Percentiles rank a stretch among this genome's conserved stretches.
Evolutionary conservation across 2,888 invertebrate genomes (phyloP).

Genomic region (Arenicola marina): DNA sequence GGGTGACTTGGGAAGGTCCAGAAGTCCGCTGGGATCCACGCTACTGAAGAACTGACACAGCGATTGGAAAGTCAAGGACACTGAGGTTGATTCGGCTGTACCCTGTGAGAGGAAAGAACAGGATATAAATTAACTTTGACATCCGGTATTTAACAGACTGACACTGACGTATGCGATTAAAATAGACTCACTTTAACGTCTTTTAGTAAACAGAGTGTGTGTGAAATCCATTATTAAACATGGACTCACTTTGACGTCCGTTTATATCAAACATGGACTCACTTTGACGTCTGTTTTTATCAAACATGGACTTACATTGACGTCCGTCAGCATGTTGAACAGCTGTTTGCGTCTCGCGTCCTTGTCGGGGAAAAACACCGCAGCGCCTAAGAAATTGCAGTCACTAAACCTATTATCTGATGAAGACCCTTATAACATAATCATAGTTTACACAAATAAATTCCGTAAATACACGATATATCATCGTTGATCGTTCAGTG

Average conservation of each 20-base stretch:
- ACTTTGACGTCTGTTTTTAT: no score
- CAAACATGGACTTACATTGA: no score
- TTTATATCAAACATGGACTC: no score
- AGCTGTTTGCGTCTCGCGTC: slow-evolving; percentile 54
- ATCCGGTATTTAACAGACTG: background rate
- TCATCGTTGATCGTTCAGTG: no score
- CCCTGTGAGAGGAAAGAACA: slow-evolving; percentile 39
- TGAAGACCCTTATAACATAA: no score
- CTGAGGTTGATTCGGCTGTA: slow-evolving; percentile 48
- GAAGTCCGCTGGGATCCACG: slow-evolving; percentile 55
- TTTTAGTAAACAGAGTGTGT: no score
- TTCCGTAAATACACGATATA: no score
- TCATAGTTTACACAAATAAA: no score
- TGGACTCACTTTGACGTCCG: no score
- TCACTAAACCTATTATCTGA: background rate
- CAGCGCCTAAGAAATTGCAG: slow-evolving; percentile 42
- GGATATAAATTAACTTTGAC: background rate
- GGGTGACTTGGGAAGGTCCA: slow-evolving; percentile 46
- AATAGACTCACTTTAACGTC: slow-evolving; percentile 5
- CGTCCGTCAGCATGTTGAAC: slow-evolving; percentile 53
- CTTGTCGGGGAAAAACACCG: slow-evolving; percentile 59
- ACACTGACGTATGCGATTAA: background rate
- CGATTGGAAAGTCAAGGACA: slow-evolving; percentile 57
- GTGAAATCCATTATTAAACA: no score
- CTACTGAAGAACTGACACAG: slow-evolving; percentile 59